Base-by-base conservation (phyloP, 1,140 invertebrate genomes). In the Conopomorpha cramerella region DNA sequence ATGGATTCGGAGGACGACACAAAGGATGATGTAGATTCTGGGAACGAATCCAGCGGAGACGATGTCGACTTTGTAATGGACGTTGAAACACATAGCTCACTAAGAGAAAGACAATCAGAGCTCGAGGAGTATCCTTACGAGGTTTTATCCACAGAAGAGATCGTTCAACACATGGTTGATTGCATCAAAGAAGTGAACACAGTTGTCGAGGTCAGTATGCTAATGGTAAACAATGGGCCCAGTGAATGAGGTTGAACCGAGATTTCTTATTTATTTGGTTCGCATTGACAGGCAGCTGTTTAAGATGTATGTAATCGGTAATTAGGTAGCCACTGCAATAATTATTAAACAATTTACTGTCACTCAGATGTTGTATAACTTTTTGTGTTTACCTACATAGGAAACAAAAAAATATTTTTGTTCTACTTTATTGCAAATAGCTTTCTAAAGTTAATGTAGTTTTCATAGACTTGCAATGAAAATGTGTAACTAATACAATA, bases 151-250 rank as follows among this genome's bases (percentile, higher is more conserved):
- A 96, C 94, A 15, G 95, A 98, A 64, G 87, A 96, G 84, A 96
- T 98, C 66, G 93, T 98, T 35, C 89, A 95, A 67, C 91, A 96
- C 77, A 98, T 98, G 95, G 88, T 95, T 29, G 94, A 97, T 74
- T 94, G 87, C 57, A 98, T 98, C 51, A 94, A 93, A 81, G 95
- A 98, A 79, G 95, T 97, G 38, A 93, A 92, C 70, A 87, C 83
- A 35, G 89, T 93, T 51, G 86, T 92, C 48, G 89, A 91, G 84
- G 90, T 92, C 81, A 78, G 76, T 68, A 64, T 66, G 59, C 65
- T 71, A 61, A 53, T 73, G 49, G 61, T 74, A 74, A 76, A 72
- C 68, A 76, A 68, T 68, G 53, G 54, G 50, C 46, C 46, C 37
- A 40, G 53, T 46, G 51, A 68, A 68, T 68, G 58, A 62, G 64